phyloP scores from a whole-genome alignment of 2,888 invertebrate species.

The Acleris sparsana region DNA sequence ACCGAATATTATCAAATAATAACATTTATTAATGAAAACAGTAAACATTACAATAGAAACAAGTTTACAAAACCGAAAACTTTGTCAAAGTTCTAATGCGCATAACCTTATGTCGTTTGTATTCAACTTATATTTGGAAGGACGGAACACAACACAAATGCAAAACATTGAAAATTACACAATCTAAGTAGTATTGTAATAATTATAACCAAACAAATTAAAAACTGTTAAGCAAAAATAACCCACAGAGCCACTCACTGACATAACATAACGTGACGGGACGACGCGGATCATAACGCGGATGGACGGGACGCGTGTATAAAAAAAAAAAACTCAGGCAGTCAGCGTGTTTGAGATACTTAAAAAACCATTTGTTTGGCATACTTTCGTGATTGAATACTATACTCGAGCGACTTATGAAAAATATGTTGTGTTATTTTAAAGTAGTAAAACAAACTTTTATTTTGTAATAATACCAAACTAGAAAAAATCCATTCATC shows the following conservation, averaged over 20 bases:
- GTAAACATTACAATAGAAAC: no score
- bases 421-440: no score
- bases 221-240: background rate
- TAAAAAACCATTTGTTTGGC: background rate
- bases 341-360: conserved; percentile 11
- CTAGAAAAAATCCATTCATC: no score
- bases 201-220: background rate
- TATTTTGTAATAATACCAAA: no score
- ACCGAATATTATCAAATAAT: no score
- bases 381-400: no score
- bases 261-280: conserved; percentile 4
- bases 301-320: background rate
- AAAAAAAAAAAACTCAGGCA: background rate
- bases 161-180: no score
- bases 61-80: conserved; percentile 6
- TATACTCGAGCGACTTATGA: no score
- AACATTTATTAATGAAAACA: no score
- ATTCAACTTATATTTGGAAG: background rate
- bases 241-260: background rate
- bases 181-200: background rate
- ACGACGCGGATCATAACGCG: conserved; percentile 1
- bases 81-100: conserved; percentile 10
- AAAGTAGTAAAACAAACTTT: no score
- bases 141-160: background rate
- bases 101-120: conserved; percentile 9